Percentiles rank a stretch among this genome's conserved stretches.
Conservation (phyloP, 2,797 vertebrate species). For the Phylloscopus collybita region DNA sequence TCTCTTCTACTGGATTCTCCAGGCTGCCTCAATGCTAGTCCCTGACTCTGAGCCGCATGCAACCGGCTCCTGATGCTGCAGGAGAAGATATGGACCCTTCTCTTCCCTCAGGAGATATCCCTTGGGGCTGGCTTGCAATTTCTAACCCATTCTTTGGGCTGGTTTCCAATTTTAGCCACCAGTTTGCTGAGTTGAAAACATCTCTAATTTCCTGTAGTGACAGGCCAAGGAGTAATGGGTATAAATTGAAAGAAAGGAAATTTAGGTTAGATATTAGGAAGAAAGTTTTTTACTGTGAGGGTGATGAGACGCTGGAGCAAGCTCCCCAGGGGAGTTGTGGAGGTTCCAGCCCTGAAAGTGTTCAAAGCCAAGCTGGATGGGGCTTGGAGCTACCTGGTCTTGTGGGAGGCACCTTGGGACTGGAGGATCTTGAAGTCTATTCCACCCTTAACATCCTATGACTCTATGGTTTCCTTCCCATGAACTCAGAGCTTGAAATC, state of each 20-base stretch:
- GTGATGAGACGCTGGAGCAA: too few species aligned
- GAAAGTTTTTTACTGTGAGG: too few species aligned
- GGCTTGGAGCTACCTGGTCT: too few species aligned
- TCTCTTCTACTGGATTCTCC: background rate
- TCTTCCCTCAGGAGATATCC: background rate
- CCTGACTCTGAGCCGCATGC: background rate
- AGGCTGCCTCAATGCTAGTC: background rate
- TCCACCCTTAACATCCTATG: background rate
- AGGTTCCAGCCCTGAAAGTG: background rate
- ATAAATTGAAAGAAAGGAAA: background rate
- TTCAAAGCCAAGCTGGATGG: too few species aligned
- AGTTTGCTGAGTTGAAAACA: background rate
- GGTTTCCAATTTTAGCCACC: background rate
- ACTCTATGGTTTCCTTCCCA: background rate
- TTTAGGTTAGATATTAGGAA: background rate
- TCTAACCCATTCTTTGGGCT: background rate
- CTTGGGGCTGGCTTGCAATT: background rate
- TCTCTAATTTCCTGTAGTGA: background rate
- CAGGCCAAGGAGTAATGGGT: background rate
- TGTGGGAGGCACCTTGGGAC: background rate
- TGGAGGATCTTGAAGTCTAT: background rate
- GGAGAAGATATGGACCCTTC: background rate
- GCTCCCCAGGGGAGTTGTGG: too few species aligned
- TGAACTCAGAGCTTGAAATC: background rate
- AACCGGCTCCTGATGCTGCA: background rate